phyloP scores from a whole-genome alignment of 1,140 invertebrate genomes.

The Ceratitis capitata region DNA sequence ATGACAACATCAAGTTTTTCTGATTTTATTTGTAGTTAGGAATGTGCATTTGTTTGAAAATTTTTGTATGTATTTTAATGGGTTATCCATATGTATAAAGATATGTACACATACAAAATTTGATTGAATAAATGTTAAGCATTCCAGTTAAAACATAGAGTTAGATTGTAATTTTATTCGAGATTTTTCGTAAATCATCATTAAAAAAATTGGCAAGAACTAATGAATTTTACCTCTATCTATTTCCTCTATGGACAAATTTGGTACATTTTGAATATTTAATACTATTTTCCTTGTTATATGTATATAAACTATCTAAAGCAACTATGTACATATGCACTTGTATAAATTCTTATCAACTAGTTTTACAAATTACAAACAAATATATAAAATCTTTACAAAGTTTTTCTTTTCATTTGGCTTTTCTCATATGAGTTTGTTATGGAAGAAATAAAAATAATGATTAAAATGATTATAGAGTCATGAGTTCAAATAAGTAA shows the following conservation, averaged over 20 bases:
- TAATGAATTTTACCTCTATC: not conserved
- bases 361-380: not conserved
- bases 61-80: no score
- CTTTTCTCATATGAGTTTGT: not conserved
- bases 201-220: not conserved
- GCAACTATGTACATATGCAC: not conserved
- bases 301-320: not conserved
- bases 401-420: not conserved
- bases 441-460: not conserved
- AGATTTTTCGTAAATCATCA: not conserved
- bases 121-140: no score
- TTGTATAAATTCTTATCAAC: not conserved
- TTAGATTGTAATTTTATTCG: no score
- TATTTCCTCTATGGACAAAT: not conserved
- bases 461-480: not conserved
- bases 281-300: not conserved
- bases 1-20: no score
- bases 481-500: not conserved
- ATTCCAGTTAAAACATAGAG: no score
- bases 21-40: not conserved
- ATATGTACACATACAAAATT: no score
- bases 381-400: no score
- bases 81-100: no score
- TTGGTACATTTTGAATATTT: not conserved
- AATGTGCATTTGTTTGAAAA: not conserved